These are phyloP conservation scores for Penaeus indicus DNA, from an alignment of 1,140 invertebrate species.

Conservation along the genomic window DNA sequence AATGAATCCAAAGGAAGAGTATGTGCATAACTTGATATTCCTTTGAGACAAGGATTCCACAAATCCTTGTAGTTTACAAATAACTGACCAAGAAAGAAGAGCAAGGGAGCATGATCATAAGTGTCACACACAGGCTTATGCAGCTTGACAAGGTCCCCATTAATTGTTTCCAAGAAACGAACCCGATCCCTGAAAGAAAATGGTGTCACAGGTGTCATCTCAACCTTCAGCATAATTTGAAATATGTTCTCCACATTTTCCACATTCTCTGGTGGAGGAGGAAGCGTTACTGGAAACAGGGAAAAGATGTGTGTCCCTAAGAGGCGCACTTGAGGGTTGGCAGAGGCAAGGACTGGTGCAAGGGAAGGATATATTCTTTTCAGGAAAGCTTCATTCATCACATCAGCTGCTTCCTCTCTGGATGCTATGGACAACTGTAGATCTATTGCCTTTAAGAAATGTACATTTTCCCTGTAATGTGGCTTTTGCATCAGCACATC, in stretches of 20 bases:
- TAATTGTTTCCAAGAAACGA: constrained; percentile 80
- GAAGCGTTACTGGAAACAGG: constrained; percentile 75
- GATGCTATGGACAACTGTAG: constrained; percentile 68
- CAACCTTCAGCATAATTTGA: constrained; percentile 78
- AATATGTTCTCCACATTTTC: constrained; percentile 74
- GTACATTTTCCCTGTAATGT: constrained; percentile 66
- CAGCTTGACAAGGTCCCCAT: constrained; percentile 70
- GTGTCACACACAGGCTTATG: constrained; percentile 67
- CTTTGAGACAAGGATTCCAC: constrained; percentile 85
- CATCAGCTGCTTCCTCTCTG: constrained; percentile 45
- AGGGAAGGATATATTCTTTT: constrained; percentile 73
- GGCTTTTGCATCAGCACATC: constrained; percentile 66
- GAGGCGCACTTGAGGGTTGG: constrained; percentile 78
- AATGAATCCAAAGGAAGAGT: constrained; percentile 78
- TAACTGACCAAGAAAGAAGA: constrained; percentile 84
- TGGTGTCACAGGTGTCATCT: constrained; percentile 78
- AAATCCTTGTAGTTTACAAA: constrained; percentile 90
- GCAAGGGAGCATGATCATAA: constrained; percentile 76
- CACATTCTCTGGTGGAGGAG: constrained; percentile 69
- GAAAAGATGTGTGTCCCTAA: constrained; percentile 81
- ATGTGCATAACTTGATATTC: constrained; percentile 81
- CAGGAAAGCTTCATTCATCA: constrained; percentile 70
- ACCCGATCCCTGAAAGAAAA: constrained; percentile 84
- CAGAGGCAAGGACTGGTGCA: constrained; percentile 76
- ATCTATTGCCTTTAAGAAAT: constrained; percentile 67